phyloP scores from a whole-genome alignment of 2,888 invertebrate genomes.

The Troides aeacus region DNA sequence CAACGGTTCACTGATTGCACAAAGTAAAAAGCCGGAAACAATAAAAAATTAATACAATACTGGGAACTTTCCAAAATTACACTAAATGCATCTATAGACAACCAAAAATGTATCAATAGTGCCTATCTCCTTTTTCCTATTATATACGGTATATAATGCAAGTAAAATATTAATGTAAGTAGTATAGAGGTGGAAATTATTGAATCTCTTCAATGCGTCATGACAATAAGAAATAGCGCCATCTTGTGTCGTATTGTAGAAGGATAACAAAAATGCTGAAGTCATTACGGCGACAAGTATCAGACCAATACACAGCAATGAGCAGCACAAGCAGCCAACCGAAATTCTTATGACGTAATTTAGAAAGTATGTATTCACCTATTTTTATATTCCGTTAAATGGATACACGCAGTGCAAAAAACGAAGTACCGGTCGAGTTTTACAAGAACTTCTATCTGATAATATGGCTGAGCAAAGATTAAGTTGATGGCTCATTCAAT shows the following conservation, averaged over 20 bases:
- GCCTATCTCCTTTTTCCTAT: too few relatives aligned
- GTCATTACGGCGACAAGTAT: constrained; percentile 27
- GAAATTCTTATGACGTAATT: constrained; percentile 70
- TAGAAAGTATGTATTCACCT: constrained; percentile 72
- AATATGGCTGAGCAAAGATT: constrained; percentile 8
- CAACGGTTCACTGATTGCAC: constrained; percentile 61
- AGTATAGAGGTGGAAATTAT: too few relatives aligned
- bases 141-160: too few relatives aligned
- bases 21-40: constrained; percentile 66
- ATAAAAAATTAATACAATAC: constrained; percentile 33
- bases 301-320: constrained; percentile 32
- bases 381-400: constrained; percentile 62
- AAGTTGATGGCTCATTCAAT: background rate
- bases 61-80: constrained; percentile 8
- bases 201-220: background rate
- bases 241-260: constrained; percentile 36
- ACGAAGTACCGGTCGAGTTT: constrained; percentile 20
- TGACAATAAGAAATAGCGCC: constrained; percentile 18
- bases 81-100: background rate
- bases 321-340: constrained; percentile 47
- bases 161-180: too few relatives aligned
- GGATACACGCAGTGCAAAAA: constrained; percentile 29
- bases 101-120: background rate
- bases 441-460: constrained; percentile 18
- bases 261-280: constrained; percentile 26